Base-by-base conservation (phyloP, 2,113 vertebrate genomes). In the Alosa alosa region DNA sequence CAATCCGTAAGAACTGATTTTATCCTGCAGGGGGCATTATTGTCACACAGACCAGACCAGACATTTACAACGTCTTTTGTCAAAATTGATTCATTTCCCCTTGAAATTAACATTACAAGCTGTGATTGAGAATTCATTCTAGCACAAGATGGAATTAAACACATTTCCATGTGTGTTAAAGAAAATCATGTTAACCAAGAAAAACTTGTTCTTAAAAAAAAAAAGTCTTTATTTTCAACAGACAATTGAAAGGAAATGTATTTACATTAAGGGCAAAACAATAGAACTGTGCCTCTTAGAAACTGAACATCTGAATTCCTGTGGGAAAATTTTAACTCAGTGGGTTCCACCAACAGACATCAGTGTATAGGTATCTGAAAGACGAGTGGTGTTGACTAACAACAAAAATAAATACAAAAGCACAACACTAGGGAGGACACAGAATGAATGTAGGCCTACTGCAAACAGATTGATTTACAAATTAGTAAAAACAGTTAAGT, bases 321-420 rank as follows among this genome's bases (percentile, higher is more conserved):
- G 72, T 78, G 25, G 4, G 15, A 36, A 17, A 39, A 3, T 78
- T 31, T 31, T 18, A 36, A 10, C 4, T 15, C 15, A 78, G 72
- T 39, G 36, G 11, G 72, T 78, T 15, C 4, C 6, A 31, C 72
- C 31, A 39, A 39, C 36, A 36, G 2, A 8, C 64, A 25, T 31
- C 72, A 78, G 72, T 39, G 31, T 78, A 13, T 11, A 64, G 3
- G 72, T 41, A 39, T 78, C 13, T 39, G 15, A 36, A 39, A 68
- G 64, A 64, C 36, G 13, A 78, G 15, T 39, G 36, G 36, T 17
- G 31, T 36, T 78, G 72, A 78, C 25, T 10, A 60, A 68, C 64
- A 64, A 25, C n/a, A 78, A 1, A 72, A 78, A 78, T 78, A 78
- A 78, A 78, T 78, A 78, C 31, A 39, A 78, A 78, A 78, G 72